Percentiles rank a stretch among this genome's conserved stretches.
These are phyloP conservation scores for Pammene fasciana DNA, from an alignment of 2,888 invertebrate genomes.

Conservation along the genomic window DNA sequence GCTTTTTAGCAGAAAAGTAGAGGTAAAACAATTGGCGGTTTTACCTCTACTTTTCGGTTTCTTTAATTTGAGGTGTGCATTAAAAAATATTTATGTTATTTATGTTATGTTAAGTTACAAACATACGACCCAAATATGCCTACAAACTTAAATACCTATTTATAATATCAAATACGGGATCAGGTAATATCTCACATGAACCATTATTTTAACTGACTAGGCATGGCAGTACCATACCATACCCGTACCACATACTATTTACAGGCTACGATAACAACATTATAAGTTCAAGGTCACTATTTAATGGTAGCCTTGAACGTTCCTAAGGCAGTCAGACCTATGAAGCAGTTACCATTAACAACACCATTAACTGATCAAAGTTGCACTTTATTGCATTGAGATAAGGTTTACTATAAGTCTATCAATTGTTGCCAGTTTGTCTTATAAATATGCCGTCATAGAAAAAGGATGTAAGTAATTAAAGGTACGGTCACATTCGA, in stretches of 20 bases:
- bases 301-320: slow-evolving; percentile 57
- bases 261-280: slow-evolving; percentile 3
- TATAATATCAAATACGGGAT: no score
- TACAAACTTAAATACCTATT: no score
- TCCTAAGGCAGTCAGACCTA: slow-evolving; percentile 21
- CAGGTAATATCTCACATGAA: no score
- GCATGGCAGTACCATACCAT: no score
- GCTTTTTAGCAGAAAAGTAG: no score
- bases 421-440: background rate
- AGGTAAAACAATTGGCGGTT: no score
- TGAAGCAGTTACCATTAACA: background rate
- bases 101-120: no score
- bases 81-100: no score
- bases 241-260: background rate
- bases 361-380: background rate
- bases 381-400: background rate
- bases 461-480: slow-evolving; percentile 52
- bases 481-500: slow-evolving; percentile 28
- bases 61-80: no score
- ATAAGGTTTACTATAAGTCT: background rate
- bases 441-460: slow-evolving; percentile 29
- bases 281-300: slow-evolving; percentile 63
- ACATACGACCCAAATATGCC: no score
- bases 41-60: no score
- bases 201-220: background rate